Evolutionary conservation across 2,888 invertebrate genomes (phyloP).

Genomic region (Apodemia duryi): DNA sequence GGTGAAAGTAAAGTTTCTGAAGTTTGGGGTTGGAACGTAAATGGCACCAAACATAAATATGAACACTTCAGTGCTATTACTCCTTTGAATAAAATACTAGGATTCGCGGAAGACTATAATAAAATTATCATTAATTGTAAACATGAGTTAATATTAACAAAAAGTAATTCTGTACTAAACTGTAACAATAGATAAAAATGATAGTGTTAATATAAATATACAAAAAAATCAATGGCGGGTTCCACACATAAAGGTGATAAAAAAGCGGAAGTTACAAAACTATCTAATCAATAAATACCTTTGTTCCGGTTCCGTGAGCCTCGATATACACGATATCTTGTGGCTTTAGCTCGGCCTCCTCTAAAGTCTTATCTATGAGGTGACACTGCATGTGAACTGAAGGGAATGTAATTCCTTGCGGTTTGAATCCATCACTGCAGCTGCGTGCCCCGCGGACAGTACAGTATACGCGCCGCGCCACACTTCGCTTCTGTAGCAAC

Average conservation of each 20-base stretch:
- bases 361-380: not conserved
- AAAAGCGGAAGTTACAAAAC: too few species aligned
- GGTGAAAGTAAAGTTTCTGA: constrained; percentile 5
- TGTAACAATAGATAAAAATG: constrained; percentile 21
- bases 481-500: constrained; percentile 4
- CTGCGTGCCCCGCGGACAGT: not conserved
- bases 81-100: constrained; percentile 21
- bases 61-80: constrained; percentile 32
- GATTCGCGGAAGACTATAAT: constrained; percentile 39
- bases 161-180: too few species aligned
- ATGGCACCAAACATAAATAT: constrained; percentile 12
- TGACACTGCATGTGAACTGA: not conserved
- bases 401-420: constrained; percentile 9
- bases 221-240: constrained; percentile 21
- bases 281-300: not conserved
- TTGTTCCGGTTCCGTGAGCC: constrained; percentile 14
- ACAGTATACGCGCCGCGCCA: constrained; percentile 13
- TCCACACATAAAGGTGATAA: constrained; percentile 25
- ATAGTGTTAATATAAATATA: constrained; percentile 27
- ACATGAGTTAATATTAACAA: constrained; percentile 46
- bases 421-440: constrained; percentile 5
- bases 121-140: constrained; percentile 48
- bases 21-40: not conserved
- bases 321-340: constrained; percentile 3
- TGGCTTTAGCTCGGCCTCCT: not conserved